These are phyloP conservation scores for Dendroctonus ponderosae DNA, from an alignment of 1,140 invertebrate species.

Conservation along the genomic window DNA sequence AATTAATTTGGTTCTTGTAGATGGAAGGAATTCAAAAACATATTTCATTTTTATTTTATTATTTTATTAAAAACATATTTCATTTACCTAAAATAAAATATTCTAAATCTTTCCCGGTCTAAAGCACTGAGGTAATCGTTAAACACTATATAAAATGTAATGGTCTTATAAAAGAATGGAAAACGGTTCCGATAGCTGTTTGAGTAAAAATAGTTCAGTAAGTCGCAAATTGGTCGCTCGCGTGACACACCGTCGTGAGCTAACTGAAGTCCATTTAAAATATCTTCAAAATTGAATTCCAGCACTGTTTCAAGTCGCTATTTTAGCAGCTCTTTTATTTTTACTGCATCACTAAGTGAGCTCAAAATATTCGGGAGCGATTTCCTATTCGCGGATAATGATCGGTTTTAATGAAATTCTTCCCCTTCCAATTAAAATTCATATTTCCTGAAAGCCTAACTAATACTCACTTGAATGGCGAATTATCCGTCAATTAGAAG, in stretches of 20 bases:
- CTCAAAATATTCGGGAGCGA: conserved; percentile 12
- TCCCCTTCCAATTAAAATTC: conserved; percentile 30
- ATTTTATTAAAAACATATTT: too few relatives aligned
- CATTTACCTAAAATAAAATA: too few relatives aligned
- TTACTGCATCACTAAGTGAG: conserved; percentile 6
- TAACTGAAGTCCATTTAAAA: conserved; percentile 3
- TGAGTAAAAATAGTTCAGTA: conserved; percentile 10
- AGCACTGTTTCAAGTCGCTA: conserved; percentile 12
- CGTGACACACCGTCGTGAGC: conserved; percentile 7
- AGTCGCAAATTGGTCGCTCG: conserved; percentile 1
- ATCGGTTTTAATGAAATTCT: conserved; percentile 30
- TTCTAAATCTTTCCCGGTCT: too few relatives aligned
- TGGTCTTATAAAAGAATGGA: too few relatives aligned
- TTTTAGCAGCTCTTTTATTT: background rate
- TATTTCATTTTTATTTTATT: too few relatives aligned
- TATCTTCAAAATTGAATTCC: conserved; percentile 17
- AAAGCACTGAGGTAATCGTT: too few relatives aligned
- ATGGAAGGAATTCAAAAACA: too few relatives aligned
- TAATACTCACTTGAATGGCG: conserved; percentile 17
- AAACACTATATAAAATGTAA: too few relatives aligned
- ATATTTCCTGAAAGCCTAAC: conserved; percentile 26
- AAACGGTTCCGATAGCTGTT: too few relatives aligned
- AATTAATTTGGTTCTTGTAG: too few relatives aligned
- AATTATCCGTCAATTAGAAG: conserved; percentile 25
- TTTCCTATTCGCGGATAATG: conserved; percentile 21